Evolutionary conservation across 1,140 invertebrate genomes (phyloP), one percentile per base, ranked within the genome.

Genomic region (Plodia interpunctella): DNA sequence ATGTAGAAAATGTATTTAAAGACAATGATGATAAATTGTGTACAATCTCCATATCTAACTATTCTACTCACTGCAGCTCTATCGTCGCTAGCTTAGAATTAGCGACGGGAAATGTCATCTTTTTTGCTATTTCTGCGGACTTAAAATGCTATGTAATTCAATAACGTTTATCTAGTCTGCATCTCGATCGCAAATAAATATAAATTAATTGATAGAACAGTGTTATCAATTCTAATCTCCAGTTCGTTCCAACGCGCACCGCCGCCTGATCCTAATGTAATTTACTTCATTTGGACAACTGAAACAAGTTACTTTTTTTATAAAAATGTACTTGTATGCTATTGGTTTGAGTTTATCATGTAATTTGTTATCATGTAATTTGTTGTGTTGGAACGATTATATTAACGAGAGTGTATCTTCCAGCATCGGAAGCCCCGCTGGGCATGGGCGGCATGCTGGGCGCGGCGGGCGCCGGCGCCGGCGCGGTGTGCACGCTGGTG

Each of bases 401-500:
- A 3, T 4, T 15, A 44, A 15, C n/a, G n/a, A 6, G 5, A 15
- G 10, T 44, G n/a, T 44, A 0, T 44, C 15, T 52, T 55, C 0
- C 73, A 86, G 83, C 80, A 35, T 76, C 79, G 25, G 83, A 82
- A 50, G 66, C 70, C 32, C 57, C 75, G 10, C 66, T 83, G 20
- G 79, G 80, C 58, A 69, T 80, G 20, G 74, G 83, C 32, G 76
- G 79, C 32, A 73, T 75, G 52, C 70, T 76, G 15, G 75, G 82
- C 32, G 80, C 80, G 28, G 68, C 74, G 57, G 66, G 72, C n/a
- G 74, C 72, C 44, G 78, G 74, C 32, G 80, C 76, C 49, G 78
- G 76, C 44, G 80, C 74, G 21, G 71, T 71, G 49, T 68, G 74
- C 50, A 78, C 75, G 59, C 68, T 78, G 50, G 62, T 72, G 51